A percentile compares a stretch with the other conserved stretches of the same genome.
Conservation (phyloP, 2,888 invertebrate species). For the Silvanus unidentatus region DNA sequence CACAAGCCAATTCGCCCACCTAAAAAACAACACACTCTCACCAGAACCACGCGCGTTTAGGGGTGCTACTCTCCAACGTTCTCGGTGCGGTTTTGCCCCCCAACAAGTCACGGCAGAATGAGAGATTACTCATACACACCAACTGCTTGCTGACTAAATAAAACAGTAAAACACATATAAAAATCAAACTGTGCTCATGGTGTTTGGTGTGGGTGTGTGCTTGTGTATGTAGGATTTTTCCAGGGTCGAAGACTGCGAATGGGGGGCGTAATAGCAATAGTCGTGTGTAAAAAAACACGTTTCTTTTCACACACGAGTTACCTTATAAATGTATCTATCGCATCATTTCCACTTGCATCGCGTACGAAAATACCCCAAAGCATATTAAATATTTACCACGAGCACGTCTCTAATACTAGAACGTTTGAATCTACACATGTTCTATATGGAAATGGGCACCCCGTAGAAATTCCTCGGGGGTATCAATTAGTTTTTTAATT, state of each 20-base stretch:
- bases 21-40: conserved; percentile 24
- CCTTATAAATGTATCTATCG: conserved; percentile 8
- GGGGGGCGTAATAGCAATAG: no score
- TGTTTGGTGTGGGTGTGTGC: not conserved
- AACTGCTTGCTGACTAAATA: conserved; percentile 4
- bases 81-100: not conserved
- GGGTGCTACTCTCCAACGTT: not conserved
- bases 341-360: conserved; percentile 4
- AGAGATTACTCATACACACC: not conserved
- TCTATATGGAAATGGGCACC: no score
- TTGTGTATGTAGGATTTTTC: not conserved
- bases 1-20: conserved; percentile 25
- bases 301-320: conserved; percentile 6
- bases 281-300: conserved; percentile 2
- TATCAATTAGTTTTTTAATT: no score
- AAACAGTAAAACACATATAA: not conserved
- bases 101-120: conserved; percentile 20
- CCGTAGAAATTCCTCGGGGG: no score
- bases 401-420: no score
- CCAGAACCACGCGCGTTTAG: not conserved
- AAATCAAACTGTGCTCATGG: conserved; percentile 4
- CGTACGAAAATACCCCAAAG: no score
- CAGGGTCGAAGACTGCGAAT: no score
- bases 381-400: no score
- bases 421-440: no score